Percentiles rank a stretch among this genome's conserved stretches.
These are phyloP conservation scores for Lutjanus erythropterus DNA, from an alignment of 2,113 vertebrate genomes.

Conservation along the genomic window DNA sequence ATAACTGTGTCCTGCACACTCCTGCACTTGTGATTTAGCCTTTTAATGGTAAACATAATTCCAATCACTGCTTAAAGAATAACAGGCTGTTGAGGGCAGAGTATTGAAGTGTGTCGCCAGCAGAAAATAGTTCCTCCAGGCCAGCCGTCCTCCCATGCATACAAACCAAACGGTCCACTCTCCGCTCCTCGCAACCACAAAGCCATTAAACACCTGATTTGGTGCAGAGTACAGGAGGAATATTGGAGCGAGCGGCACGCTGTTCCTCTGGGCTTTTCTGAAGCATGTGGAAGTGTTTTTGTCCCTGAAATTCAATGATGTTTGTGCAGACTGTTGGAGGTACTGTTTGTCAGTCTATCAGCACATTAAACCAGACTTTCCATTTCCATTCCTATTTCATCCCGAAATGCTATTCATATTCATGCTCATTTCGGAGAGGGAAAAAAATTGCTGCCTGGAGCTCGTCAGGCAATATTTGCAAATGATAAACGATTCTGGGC, in stretches of 20 bases:
- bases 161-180: constrained; percentile 19
- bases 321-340: constrained; percentile 8
- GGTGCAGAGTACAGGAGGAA: background rate
- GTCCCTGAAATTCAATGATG: constrained; percentile 45
- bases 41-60: constrained; percentile 46
- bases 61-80: constrained; percentile 33
- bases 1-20: background rate
- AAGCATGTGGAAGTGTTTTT: background rate
- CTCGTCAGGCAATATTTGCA: constrained; percentile 26
- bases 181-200: background rate
- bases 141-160: constrained; percentile 17
- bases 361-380: constrained; percentile 45
- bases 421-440: constrained; percentile 2
- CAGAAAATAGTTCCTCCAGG: constrained; percentile 47
- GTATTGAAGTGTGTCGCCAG: constrained; percentile 38
- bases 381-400: constrained; percentile 42
- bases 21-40: constrained; percentile 7
- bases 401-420: constrained; percentile 37
- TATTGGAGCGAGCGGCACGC: background rate
- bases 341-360: constrained; percentile 21
- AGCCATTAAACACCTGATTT: constrained; percentile 51
- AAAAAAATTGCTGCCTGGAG: constrained; percentile 8
- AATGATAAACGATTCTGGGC: constrained; percentile 26
- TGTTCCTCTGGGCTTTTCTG: constrained; percentile 1
- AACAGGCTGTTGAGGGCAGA: constrained; percentile 17